Conservation (phyloP, 2,888 invertebrate species). For the Eupithecia insigniata region DNA sequence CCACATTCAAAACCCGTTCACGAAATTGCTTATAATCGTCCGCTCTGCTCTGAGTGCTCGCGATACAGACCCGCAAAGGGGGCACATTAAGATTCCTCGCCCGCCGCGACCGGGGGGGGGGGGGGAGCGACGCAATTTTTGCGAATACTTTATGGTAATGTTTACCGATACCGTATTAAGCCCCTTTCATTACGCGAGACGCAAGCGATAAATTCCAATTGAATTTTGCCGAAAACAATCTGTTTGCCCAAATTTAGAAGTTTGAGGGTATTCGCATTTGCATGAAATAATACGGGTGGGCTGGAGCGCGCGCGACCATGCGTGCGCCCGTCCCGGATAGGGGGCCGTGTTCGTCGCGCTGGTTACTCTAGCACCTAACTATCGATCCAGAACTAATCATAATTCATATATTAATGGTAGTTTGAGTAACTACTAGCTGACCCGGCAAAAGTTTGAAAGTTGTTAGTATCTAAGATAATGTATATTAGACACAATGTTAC, state of each 20-base stretch:
- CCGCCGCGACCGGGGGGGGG: conserved; percentile 49
- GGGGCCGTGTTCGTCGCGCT: no score
- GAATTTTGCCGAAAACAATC: conserved; percentile 72
- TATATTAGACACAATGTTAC: no score
- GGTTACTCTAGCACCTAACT: no score
- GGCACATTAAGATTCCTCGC: conserved; percentile 65
- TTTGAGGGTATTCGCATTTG: conserved; percentile 60
- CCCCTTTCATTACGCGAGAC: conserved; percentile 65
- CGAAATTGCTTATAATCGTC: conserved; percentile 62
- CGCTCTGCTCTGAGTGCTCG: conserved; percentile 26
- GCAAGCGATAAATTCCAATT: conserved; percentile 64
- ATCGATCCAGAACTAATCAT: no score
- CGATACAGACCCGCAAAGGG: conserved; percentile 31
- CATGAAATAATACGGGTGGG: conserved; percentile 63
- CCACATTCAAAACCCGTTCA: conserved; percentile 56
- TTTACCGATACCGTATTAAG: conserved; percentile 68
- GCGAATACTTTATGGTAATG: conserved; percentile 72
- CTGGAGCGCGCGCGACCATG: neutral
- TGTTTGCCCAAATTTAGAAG: conserved; percentile 70
- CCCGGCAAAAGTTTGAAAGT: no score
- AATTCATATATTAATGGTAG: no score
- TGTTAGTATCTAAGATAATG: no score
- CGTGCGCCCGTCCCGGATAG: no score
- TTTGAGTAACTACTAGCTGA: no score
- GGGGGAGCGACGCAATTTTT: conserved; percentile 66